These are phyloP conservation scores for Cyanoramphus novaezelandiae DNA, from an alignment of 2,113 vertebrate genomes.

Conservation along the genomic window DNA sequence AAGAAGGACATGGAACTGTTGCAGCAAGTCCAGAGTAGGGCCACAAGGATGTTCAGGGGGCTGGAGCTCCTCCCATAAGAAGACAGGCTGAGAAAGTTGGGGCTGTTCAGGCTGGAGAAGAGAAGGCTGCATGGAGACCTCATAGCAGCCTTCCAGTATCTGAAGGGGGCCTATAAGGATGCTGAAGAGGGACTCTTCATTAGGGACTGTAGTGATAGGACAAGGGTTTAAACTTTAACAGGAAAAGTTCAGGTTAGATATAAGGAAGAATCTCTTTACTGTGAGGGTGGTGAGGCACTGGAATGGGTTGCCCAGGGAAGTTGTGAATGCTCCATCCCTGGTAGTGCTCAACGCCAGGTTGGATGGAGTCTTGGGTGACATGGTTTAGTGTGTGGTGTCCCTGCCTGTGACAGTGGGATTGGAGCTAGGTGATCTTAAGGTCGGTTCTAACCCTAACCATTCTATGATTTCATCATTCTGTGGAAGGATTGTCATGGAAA, in stretches of 20 bases:
- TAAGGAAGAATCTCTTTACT: too few species aligned
- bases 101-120: too few species aligned
- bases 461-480: not conserved
- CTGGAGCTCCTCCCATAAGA: not conserved
- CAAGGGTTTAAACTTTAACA: too few species aligned
- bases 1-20: not conserved
- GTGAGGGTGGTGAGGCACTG: not conserved
- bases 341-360: not conserved
- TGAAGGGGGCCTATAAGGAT: too few species aligned
- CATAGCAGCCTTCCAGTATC: too few species aligned
- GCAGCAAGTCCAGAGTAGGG: not conserved
- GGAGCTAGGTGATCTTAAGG: not conserved
- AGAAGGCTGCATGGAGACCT: too few species aligned
- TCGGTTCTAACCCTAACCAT: not conserved
- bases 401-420: not conserved
- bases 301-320: not conserved
- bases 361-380: not conserved
- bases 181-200: too few species aligned
- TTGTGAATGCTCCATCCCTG: not conserved
- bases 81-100: too few species aligned
- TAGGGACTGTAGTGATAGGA: too few species aligned
- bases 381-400: not conserved
- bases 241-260: too few species aligned
- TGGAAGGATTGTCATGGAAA: accelerated
- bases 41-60: not conserved